Evolutionary conservation across 2,113 vertebrate species (phyloP).

Genomic region (Indri indri): DNA sequence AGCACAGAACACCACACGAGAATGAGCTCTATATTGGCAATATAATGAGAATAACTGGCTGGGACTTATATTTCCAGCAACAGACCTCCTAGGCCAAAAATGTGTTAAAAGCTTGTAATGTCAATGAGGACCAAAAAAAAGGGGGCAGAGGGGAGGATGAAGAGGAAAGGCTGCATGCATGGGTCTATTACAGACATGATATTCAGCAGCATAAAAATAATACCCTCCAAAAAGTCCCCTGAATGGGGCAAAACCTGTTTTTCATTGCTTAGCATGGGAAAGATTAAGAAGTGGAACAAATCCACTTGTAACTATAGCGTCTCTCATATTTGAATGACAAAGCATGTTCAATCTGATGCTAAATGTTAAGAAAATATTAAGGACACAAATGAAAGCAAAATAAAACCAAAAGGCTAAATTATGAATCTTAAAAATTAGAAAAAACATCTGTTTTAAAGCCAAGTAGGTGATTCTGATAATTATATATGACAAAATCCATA

Average conservation of each 20-base stretch:
- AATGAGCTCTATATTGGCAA: conserved; percentile 8
- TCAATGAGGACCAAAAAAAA: conserved; percentile 26
- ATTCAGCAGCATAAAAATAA: conserved; percentile 59
- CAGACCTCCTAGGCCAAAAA: conserved; percentile 61
- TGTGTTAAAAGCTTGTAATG: conserved; percentile 64
- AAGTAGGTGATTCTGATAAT: conserved; percentile 76
- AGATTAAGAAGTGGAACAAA: conserved; percentile 28
- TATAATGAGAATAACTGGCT: neutral
- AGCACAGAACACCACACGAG: conserved; percentile 37
- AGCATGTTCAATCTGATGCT: conserved; percentile 55
- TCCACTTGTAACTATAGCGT: conserved; percentile 44
- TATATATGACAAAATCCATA: conserved; percentile 69
- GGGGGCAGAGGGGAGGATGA: neutral
- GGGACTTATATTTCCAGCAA: neutral
- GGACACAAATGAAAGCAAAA: conserved; percentile 50
- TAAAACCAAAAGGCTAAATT: conserved; percentile 61
- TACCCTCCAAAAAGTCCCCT: neutral
- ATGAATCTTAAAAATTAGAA: conserved; percentile 58
- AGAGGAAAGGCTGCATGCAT: conserved; percentile 61
- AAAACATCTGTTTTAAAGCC: conserved; percentile 74
- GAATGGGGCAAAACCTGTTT: conserved; percentile 16
- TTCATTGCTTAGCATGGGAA: conserved; percentile 5
- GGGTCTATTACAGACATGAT: conserved; percentile 66
- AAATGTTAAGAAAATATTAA: conserved; percentile 44
- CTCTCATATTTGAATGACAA: conserved; percentile 67